Conservation (phyloP, 2,888 invertebrate species). For the Lasius platythorax region DNA sequence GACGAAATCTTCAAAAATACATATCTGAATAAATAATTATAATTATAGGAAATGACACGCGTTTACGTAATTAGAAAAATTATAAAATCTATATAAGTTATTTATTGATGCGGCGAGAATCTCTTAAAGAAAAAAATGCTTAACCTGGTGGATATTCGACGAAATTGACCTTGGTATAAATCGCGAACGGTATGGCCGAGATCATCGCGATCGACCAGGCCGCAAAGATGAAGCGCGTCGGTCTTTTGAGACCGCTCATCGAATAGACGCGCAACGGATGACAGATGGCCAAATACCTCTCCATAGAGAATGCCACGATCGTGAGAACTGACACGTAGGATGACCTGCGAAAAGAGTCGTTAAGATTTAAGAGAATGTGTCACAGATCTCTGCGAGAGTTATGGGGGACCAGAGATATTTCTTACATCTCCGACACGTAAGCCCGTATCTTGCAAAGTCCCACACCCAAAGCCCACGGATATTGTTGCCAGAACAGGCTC, state of each 20-base stretch:
- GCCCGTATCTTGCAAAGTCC: conserved; percentile 94
- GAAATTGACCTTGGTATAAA: conserved; percentile 92
- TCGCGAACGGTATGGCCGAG: conserved; percentile 92
- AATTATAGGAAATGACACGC: not conserved
- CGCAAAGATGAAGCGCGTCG: conserved; percentile 91
- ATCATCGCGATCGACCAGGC: conserved; percentile 93
- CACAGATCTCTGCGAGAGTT: not conserved
- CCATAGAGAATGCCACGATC: conserved; percentile 96
- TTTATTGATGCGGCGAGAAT: not conserved
- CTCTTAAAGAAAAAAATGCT: conserved; percentile 26
- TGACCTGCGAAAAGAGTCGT: conserved; percentile 88
- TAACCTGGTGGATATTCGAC: conserved; percentile 90
- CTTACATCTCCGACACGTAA: conserved; percentile 95
- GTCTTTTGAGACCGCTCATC: conserved; percentile 94
- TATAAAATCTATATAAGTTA: not conserved
- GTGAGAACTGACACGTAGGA: conserved; percentile 96
- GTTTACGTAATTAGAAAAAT: not conserved
- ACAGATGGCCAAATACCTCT: conserved; percentile 96
- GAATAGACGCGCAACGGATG: conserved; percentile 94
- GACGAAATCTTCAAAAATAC: not conserved
- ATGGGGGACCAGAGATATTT: conserved; percentile 74
- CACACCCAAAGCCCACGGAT: conserved; percentile 94
- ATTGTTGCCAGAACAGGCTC: conserved; percentile 95
- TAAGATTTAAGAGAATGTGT: not conserved
- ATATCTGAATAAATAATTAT: not conserved